Evolutionary conservation across 1,140 invertebrate genomes (phyloP), one percentile per base, ranked within the genome.

Genomic region (Gryon sp.): DNA sequence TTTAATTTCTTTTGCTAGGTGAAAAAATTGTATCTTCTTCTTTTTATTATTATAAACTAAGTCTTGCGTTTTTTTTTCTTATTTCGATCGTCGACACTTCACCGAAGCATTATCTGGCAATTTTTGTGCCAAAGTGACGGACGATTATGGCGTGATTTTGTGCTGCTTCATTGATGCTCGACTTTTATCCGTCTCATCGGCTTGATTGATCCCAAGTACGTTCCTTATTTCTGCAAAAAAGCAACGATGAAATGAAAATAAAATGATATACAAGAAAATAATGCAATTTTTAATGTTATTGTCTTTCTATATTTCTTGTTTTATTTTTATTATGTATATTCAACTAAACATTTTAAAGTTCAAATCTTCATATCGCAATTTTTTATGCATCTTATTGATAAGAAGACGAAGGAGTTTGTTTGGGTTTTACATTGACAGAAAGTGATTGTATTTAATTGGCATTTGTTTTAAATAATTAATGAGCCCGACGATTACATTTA

Each of bases 121-220:
- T 34, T 45, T 46, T 68, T 14, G 4, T 14, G 7, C 43, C 43
- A 52, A 48, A 24, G 15, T 38, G 36, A 24, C 26, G 38, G 20
- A 76, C 50, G 43, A 38, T 69, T 69, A 76, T 63, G 50, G 63
- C 59, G 38, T 40, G 24, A 34, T 53, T 34, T 43, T 48, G 19
- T 26, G 48, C 22, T 69, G 55, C 40, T 48, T 63, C 63, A 69
- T 69, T 15, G 45, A 69, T 63, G 43, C 73, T 63, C 16, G 22
- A 55, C 19, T 60, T 43, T 59, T 50, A 18, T 16, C 52, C 9
- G 36, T 50, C 6, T 62, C 30, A 53, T 66, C 16, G 18, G 20
- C 20, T 66, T 32, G 28, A 43, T 60, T 55, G 30, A 55, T 59
- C 24, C n/a, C 24, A 38, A 40, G 22, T 16, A 20, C 16, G 19